Evolutionary conservation across 2,888 invertebrate species (phyloP).

Genomic region (Abrostola triplasia): DNA sequence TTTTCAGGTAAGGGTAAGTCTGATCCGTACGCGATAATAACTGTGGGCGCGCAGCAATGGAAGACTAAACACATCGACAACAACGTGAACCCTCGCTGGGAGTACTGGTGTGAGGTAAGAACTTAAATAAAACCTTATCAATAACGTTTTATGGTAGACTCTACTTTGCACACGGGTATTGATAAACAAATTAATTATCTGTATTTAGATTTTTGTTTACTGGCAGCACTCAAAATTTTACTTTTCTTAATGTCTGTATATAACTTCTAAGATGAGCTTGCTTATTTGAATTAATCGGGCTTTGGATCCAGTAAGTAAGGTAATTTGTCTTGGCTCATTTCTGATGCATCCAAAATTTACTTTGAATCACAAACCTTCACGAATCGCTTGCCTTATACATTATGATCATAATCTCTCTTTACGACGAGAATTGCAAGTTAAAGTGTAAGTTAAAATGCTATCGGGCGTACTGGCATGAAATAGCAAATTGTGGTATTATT

Average conservation of each 20-base stretch:
- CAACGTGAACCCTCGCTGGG: conserved; percentile 98
- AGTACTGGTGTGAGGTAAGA: conserved; percentile 98
- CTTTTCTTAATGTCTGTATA: conserved; percentile 40
- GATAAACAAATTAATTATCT: conserved; percentile 24
- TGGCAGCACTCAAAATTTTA: conserved; percentile 50
- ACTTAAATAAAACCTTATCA: background rate
- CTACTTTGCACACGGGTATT: conserved; percentile 47
- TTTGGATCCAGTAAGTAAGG: conserved; percentile 55
- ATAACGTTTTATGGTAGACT: conserved; percentile 11
- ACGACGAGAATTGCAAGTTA: conserved; percentile 45
- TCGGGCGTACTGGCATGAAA: conserved; percentile 23
- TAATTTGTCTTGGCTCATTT: conserved; percentile 62
- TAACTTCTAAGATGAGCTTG: conserved; percentile 54
- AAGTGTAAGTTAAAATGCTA: conserved; percentile 15
- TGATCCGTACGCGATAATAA: conserved; percentile 97
- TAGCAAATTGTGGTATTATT: conserved; percentile 28
- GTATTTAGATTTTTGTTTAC: conserved; percentile 47
- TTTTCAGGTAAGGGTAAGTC: conserved; percentile 96
- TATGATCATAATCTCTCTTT: conserved; percentile 31
- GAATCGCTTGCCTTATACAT: conserved; percentile 24
- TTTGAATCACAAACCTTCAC: conserved; percentile 14
- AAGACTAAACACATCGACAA: conserved; percentile 98
- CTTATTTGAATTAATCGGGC: conserved; percentile 54
- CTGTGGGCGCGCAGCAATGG: conserved; percentile 97
- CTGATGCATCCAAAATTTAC: conserved; percentile 53